Percentiles rank a stretch among this genome's conserved stretches.
These are phyloP conservation scores for Recurvirostra avosetta DNA, from an alignment of 2,113 vertebrate species.

Conservation along the genomic window DNA sequence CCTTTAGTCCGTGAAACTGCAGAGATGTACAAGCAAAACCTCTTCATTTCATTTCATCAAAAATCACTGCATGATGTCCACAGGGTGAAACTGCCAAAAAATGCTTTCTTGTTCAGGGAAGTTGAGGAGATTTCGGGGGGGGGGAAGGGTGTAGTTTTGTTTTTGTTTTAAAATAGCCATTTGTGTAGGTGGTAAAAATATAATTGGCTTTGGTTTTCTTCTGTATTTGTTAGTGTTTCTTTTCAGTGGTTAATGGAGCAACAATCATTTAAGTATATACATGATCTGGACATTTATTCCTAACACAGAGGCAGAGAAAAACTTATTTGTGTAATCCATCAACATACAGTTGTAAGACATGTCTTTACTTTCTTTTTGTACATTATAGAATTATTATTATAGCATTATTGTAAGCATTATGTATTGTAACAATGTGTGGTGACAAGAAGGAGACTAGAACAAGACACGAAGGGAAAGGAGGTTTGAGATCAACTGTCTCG, in stretches of 20 bases:
- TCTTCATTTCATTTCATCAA: not conserved
- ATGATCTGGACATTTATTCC: not conserved
- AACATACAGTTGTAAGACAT: not conserved
- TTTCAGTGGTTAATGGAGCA: not conserved
- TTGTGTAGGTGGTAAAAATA: not conserved
- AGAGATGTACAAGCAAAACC: not conserved
- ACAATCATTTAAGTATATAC: not conserved
- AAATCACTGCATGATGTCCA: not conserved
- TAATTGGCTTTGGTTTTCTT: rapidly evolving
- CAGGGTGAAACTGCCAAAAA: not conserved
- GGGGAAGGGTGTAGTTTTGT: not conserved
- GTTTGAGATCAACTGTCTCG: not conserved
- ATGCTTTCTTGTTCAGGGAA: not conserved
- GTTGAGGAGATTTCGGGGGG: rapidly evolving
- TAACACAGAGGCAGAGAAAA: not conserved
- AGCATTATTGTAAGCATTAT: not conserved
- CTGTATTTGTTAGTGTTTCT: not conserved
- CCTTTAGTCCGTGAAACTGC: not conserved
- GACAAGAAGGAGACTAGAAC: not conserved
- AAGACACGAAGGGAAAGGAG: not conserved
- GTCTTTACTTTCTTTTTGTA: not conserved
- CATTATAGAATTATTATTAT: not conserved
- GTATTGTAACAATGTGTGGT: not conserved
- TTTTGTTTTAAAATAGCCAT: not conserved
- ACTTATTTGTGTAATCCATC: not conserved